phyloP scores from a whole-genome alignment of 2,797 vertebrate species.

The Chrosomus eos region DNA sequence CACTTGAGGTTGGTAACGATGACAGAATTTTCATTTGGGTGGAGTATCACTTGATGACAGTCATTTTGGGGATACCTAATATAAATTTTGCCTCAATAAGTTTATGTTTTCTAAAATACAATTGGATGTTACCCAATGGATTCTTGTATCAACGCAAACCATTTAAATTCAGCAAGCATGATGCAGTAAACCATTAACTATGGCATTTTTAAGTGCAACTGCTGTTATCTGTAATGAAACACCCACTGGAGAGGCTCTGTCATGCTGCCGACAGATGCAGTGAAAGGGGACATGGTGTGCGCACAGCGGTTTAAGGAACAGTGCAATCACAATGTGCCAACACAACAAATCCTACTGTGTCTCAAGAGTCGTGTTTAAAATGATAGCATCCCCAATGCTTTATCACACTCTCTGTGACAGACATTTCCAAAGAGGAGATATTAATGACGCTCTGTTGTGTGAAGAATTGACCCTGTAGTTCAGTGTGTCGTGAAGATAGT shows the following conservation, averaged over 20 bases:
- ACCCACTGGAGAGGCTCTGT: slow-evolving; percentile 44
- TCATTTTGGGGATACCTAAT: no score
- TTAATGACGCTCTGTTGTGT: slow-evolving; percentile 22
- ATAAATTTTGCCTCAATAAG: neutral
- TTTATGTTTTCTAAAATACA: slow-evolving; percentile 15
- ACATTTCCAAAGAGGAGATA: slow-evolving; percentile 26
- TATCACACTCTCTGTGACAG: slow-evolving; percentile 10
- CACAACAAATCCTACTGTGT: slow-evolving; percentile 35
- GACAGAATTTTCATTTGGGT: no score
- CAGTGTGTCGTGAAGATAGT: neutral
- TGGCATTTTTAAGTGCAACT: slow-evolving; percentile 13
- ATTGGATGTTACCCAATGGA: neutral
- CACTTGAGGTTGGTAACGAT: no score
- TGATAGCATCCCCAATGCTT: slow-evolving; percentile 37
- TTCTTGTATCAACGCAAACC: neutral
- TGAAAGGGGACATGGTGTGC: slow-evolving; percentile 17
- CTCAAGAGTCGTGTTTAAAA: slow-evolving; percentile 43
- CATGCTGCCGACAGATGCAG: slow-evolving; percentile 31
- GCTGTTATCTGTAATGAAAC: slow-evolving; percentile 58
- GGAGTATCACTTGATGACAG: no score
- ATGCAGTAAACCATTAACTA: slow-evolving; percentile 31
- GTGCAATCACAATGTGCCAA: slow-evolving; percentile 45
- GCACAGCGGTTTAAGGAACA: slow-evolving; percentile 44
- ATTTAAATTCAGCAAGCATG: slow-evolving; percentile 17
- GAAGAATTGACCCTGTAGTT: slow-evolving; percentile 21